Percentiles rank a stretch among this genome's conserved stretches.
phyloP scores from a whole-genome alignment of 2,888 invertebrate species.

The Dastarcus helophoroides region DNA sequence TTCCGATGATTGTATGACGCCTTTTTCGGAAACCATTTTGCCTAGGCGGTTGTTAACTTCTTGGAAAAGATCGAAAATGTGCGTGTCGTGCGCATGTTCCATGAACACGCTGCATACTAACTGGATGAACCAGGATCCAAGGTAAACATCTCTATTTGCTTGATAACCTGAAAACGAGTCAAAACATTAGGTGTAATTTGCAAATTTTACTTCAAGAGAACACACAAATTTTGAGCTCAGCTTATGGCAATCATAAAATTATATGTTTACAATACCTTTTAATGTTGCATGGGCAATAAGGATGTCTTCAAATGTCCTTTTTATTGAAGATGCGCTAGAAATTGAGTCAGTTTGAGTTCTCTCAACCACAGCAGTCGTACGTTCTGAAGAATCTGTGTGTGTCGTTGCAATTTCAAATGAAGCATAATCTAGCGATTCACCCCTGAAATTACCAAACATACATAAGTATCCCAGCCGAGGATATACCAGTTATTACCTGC shows the following conservation, averaged over 20 bases:
- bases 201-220: conserved; percentile 2
- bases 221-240: conserved; percentile 3
- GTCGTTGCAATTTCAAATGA: background rate
- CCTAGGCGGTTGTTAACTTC: conserved; percentile 44
- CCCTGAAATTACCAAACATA: conserved; percentile 21
- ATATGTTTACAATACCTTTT: conserved; percentile 32
- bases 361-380: conserved; percentile 7
- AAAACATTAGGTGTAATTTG: too few relatives aligned
- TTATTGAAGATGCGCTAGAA: background rate
- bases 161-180: conserved; percentile 38
- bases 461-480: too few relatives aligned
- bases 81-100: conserved; percentile 46
- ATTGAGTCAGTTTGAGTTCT: conserved; percentile 8
- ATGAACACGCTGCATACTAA: conserved; percentile 53
- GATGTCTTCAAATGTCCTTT: conserved; percentile 42
- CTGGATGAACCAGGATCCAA: conserved; percentile 62
- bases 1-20: conserved; percentile 47
- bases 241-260: conserved; percentile 10
- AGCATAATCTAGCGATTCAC: conserved; percentile 24
- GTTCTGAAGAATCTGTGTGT: background rate
- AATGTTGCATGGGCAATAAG: conserved; percentile 52
- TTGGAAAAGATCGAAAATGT: conserved; percentile 52
- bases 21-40: conserved; percentile 27
- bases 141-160: conserved; percentile 46
- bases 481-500: too few relatives aligned